Conservation (phyloP, 2,113 vertebrate genomes). For the Himantopus leucocephalus region DNA sequence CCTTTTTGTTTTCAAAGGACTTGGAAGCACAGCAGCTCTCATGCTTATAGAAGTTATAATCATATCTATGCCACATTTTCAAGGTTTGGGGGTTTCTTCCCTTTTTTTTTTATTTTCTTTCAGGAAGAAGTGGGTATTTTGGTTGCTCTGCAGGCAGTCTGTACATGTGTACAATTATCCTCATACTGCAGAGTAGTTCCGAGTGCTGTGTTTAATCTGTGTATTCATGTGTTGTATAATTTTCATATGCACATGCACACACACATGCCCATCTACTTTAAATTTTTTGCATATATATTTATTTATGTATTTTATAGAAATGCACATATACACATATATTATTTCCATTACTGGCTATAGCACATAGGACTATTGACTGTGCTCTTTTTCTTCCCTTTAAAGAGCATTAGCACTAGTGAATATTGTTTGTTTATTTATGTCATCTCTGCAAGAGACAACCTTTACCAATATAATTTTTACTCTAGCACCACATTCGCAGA, state of each 20-base stretch:
- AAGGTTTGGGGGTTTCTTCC: neutral
- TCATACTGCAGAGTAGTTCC: neutral
- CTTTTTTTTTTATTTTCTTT: neutral
- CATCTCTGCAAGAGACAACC: slow-evolving; percentile 25
- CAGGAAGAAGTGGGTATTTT: neutral
- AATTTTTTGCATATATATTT: neutral
- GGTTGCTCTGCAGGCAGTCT: neutral
- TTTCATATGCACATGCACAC: neutral
- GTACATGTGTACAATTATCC: neutral
- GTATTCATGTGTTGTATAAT: neutral
- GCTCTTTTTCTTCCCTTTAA: neutral
- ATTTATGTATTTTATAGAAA: neutral
- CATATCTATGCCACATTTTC: neutral
- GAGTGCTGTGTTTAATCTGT: neutral
- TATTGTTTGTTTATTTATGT: slow-evolving; percentile 14
- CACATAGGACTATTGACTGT: neutral
- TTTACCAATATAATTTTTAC: slow-evolving; percentile 18
- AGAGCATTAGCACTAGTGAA: neutral
- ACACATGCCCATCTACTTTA: neutral
- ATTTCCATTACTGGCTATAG: neutral
- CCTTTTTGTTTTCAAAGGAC: neutral
- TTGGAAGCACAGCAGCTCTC: neutral
- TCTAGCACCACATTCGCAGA: neutral
- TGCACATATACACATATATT: neutral
- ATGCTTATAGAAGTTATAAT: neutral